Base-by-base conservation (phyloP, 92 coral and sea anemone genomes). In the Porites lobata region DNA sequence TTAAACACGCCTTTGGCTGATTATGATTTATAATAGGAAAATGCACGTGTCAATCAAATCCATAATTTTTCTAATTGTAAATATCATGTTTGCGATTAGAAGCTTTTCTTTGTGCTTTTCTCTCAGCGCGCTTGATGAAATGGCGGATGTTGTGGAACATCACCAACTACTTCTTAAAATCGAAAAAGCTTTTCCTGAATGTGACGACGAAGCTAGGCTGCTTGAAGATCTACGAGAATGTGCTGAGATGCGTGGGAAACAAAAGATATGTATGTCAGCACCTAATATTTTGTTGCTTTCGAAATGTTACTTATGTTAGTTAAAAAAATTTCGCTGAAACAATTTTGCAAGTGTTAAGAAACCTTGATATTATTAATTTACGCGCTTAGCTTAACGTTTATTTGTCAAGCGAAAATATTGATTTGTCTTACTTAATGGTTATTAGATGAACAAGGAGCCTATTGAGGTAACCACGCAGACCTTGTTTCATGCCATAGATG, bases 61-160 rank as follows among this genome's bases (percentile, higher is more conserved):
- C 32, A 29, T 29, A 29, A 29, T 29, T 29, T 29, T 29, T 29
- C 32, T 29, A 29, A 29, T 29, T 29, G 32, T 29, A 29, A 29
- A 29, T 29, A 29, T 29, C 32, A 29, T 2, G 10, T 69, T 10
- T 69, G 24, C 17, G 72, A 9, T 66, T 8, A 11, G 38, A 6
- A 12, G 52, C 14, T 58, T 58, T 26, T 4, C 21, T 47, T n/a
- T 0, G 11, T 65, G 50, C 59, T 65, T 54, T 69, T 62, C 6
- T 66, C 69, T 1, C 68, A 93, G 98, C 13, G 94, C 90, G 72
- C 82, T 93, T 82, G 73, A 86, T 38, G 94, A 86, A 68, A 82
- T 93, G 57, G 94, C 90, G 8, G 98, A 94, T 85, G 96, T 93
- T n/a, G 96, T 94, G 19, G 96, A 94, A 59, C 98, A 94, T 71